Base-by-base conservation (phyloP, 2,113 vertebrate species). In the Monopterus albus region DNA sequence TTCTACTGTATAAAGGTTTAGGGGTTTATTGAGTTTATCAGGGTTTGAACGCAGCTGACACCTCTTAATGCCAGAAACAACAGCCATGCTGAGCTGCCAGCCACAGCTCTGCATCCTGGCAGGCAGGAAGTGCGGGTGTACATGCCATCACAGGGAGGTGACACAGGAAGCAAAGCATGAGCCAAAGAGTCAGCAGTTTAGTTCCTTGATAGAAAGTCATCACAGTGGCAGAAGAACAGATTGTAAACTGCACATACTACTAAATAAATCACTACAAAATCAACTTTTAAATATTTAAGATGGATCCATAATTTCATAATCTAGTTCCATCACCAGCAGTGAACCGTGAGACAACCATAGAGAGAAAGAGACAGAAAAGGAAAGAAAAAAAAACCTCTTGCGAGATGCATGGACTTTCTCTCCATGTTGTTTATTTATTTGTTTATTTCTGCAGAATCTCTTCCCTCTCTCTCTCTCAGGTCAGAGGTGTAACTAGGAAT, bases 401-500 rank as follows among this genome's bases (percentile, higher is more conserved):
- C 36, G 39, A 69, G 49, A 69, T 23, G 82, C 42, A 80, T 75
- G 77, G 67, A 47, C 53, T 71, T 78, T 81, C 43, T 83, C 35
- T 52, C 53, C n/a, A n/a, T 72, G 56, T 49, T 79, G 62, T 87
- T 89, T 88, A 83, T 89, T 90, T 89, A 72, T 88, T 72, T 69
- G 71, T 85, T 82, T 84, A 88, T 84, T 88, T 88, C 82, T 82
- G 74, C 70, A 78, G 79, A 67, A 87, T 88, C 67, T 70, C 57
- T 75, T 72, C 68, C 39, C 63, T 87, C 79, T 76, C 63, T 87
- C 79, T 76, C 53, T 85, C 53, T 67, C 62, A 75, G 85, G 87
- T 89, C 89, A 91, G 68, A 80, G 79, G 85, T 87, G 64, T 21
- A 63, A 53, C 59, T n/a, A 87, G 79, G 88, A 90, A 90, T 90